phyloP scores from a whole-genome alignment of 2,888 invertebrate genomes.

The Brenthis hecate region DNA sequence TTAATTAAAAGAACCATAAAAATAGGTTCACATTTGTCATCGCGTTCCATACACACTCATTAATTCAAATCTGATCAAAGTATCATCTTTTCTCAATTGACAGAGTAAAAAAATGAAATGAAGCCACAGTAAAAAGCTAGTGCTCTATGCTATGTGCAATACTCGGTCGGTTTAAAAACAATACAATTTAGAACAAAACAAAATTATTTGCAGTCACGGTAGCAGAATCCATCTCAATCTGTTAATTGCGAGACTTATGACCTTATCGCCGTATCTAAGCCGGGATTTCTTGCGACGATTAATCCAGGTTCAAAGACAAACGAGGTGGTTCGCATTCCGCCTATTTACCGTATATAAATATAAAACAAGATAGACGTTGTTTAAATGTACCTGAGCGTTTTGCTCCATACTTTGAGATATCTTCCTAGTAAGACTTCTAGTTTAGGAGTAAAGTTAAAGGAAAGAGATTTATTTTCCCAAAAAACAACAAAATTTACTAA shows the following conservation, averaged over 20 bases:
- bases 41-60: too few species aligned
- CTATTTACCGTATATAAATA: conserved; percentile 28
- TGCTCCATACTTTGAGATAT: not conserved
- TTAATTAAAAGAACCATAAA: too few species aligned
- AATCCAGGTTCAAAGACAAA: conserved; percentile 30
- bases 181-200: not conserved
- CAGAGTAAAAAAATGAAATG: too few species aligned
- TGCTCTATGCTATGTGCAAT: too few species aligned
- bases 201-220: conserved; percentile 27
- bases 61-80: too few species aligned
- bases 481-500: too few species aligned
- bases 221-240: conserved; percentile 34
- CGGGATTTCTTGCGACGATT: conserved; percentile 24
- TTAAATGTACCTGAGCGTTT: conserved; percentile 12
- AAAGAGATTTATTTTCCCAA: too few species aligned
- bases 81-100: too few species aligned
- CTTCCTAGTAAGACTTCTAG: too few species aligned
- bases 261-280: conserved; percentile 22
- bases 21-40: too few species aligned
- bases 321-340: conserved; percentile 23
- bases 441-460: too few species aligned
- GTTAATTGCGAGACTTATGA: conserved; percentile 37
- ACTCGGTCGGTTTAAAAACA: not conserved
- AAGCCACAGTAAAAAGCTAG: too few species aligned
- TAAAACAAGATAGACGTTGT: conserved; percentile 19